phyloP scores from a whole-genome alignment of 2,113 vertebrate species.

The Origma solitaria region DNA sequence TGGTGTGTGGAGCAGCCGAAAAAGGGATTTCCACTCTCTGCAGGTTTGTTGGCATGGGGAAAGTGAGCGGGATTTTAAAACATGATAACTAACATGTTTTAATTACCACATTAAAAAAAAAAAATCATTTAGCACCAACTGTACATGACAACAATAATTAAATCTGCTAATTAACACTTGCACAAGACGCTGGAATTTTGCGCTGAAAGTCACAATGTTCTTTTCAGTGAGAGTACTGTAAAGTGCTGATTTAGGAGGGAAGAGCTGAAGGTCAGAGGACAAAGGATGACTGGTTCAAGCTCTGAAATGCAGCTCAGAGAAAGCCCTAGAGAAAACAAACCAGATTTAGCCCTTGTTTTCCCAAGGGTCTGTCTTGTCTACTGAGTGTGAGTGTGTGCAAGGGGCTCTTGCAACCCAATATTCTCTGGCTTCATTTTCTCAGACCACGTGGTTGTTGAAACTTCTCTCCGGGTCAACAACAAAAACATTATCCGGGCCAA shows the following conservation, averaged over 20 bases:
- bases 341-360: conserved; percentile 22
- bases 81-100: conserved; percentile 34
- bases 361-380: conserved; percentile 16
- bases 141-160: conserved; percentile 9
- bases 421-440: conserved; percentile 59
- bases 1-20: neutral
- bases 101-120: conserved; percentile 14
- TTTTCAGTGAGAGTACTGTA: neutral
- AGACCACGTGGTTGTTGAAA: conserved; percentile 86
- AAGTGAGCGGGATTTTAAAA: conserved; percentile 26
- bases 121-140: conserved; percentile 16
- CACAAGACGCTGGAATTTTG: neutral
- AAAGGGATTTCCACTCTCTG: conserved; percentile 3
- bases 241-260: neutral
- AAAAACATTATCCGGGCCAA: conserved; percentile 83
- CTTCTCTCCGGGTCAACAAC: conserved; percentile 84
- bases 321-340: conserved; percentile 22
- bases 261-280: neutral
- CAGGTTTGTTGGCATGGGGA: neutral
- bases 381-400: neutral
- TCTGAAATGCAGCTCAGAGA: neutral
- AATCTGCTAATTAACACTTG: conserved; percentile 48
- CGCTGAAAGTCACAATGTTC: neutral
- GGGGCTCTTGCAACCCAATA: conserved; percentile 46
- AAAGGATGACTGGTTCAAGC: neutral